Base-by-base conservation (phyloP, 2,888 invertebrate genomes). In the Scotopteryx bipunctaria region DNA sequence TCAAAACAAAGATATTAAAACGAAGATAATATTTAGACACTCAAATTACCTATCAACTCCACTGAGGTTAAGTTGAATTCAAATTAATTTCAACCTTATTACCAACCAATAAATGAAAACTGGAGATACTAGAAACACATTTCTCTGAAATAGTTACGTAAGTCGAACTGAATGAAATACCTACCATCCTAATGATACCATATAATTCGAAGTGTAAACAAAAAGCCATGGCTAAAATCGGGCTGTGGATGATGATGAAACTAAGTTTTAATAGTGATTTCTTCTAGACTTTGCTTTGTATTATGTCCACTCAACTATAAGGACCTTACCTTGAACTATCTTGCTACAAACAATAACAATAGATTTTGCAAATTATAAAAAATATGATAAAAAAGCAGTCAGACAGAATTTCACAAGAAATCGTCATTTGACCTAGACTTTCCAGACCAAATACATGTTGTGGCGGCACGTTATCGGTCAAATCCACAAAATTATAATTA, bases 41-140 rank as follows among this genome's bases (percentile, higher is more conserved):
- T 3, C 3, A 25, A 3, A 25, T 25, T 2, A 25, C 9, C 9
- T 9, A 4, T 9, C n/a, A 6, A 2, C n/a, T 25, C 25, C 9
- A 25, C 25, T 9, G 25, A 9, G 2, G 25, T 25, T 29, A 19
- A 31, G 31, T 31, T 19, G 31, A 31, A 41, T 41, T 19, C 14
- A 31, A 17, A 41, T 41, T 29, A 29, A 40, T 40, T 40, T 41
- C 17, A 31, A 41, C 41, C 41, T 41, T 11, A 19, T n/a, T 31
- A 33, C 2, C 5, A 27, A 13, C 29, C 19, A n/a, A n/a, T n/a
- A n/a, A n/a, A n/a, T n/a, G n/a, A n/a, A n/a, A n/a, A n/a, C n/a
- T n/a, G n/a, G n/a, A n/a, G n/a, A n/a, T n/a, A n/a, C n/a, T n/a
- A n/a, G n/a, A n/a, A n/a, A n/a, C n/a, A n/a, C n/a, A n/a, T n/a